Evolutionary conservation across 2,888 invertebrate species (phyloP).

Genomic region (Muscina levida): DNA sequence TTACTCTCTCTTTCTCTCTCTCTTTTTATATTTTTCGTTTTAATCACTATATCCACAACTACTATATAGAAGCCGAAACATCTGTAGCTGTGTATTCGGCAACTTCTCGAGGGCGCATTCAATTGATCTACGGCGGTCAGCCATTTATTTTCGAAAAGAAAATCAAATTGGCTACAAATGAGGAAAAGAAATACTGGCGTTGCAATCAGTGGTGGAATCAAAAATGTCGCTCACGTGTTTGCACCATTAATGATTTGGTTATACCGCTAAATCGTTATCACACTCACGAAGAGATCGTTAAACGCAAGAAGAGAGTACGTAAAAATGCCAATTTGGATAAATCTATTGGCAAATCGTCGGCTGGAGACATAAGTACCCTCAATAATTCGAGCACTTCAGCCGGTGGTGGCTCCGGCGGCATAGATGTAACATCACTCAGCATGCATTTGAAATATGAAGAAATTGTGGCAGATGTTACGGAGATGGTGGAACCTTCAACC

Average conservation of each 20-base stretch:
- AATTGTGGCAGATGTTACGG: conserved; percentile 78
- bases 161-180: conserved; percentile 75
- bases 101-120: conserved; percentile 79
- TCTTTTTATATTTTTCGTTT: conserved; percentile 45
- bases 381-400: conserved; percentile 46
- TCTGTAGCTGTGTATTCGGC: conserved; percentile 78
- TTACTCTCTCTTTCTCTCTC: not conserved
- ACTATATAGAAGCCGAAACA: conserved; percentile 68
- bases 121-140: conserved; percentile 79
- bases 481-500: conserved; percentile 70
- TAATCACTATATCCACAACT: conserved; percentile 3
- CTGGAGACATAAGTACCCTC: conserved; percentile 20
- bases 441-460: conserved; percentile 79
- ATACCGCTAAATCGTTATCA: conserved; percentile 79
- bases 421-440: conserved; percentile 70
- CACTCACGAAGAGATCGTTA: conserved; percentile 79
- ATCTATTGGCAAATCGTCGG: conserved; percentile 32
- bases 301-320: conserved; percentile 78
- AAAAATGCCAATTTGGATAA: conserved; percentile 67
- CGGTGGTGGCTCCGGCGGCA: conserved; percentile 61
- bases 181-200: conserved; percentile 79
- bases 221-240: conserved; percentile 79
- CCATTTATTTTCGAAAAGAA: conserved; percentile 80
- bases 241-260: conserved; percentile 78
- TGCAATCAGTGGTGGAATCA: conserved; percentile 81